Percentiles rank a stretch among this genome's conserved stretches.
These are phyloP conservation scores for Bagarius yarrelli DNA, from an alignment of 2,113 vertebrate genomes.

Conservation along the genomic window DNA sequence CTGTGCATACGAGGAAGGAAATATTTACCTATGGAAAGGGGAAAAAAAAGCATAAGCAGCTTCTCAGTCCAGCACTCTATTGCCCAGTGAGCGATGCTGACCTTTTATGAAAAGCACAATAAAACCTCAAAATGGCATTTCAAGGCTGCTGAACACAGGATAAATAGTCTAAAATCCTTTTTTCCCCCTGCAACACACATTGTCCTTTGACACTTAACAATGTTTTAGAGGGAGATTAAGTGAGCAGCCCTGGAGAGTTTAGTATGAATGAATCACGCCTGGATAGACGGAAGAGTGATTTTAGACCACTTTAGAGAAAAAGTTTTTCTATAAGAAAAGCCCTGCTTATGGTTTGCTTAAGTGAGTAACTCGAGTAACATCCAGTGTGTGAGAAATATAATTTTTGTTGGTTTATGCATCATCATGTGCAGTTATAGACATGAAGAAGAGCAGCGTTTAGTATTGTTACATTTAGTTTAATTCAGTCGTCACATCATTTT, in stretches of 20 bases:
- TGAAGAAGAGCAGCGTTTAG: not conserved
- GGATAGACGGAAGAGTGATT: constrained; percentile 9
- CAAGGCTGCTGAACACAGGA: constrained; percentile 58
- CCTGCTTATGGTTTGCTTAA: not conserved
- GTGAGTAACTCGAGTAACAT: not conserved
- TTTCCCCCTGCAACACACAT: constrained; percentile 12
- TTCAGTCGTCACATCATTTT: not conserved
- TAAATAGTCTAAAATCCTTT: constrained; percentile 51
- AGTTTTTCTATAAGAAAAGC: constrained; percentile 27
- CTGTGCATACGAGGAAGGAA: not conserved
- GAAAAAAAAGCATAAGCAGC: constrained; percentile 16
- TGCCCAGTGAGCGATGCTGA: constrained; percentile 55
- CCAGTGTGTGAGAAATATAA: not conserved
- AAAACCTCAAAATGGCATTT: constrained; percentile 65
- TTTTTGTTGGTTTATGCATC: not conserved
- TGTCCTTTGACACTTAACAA: constrained; percentile 43
- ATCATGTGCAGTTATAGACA: not conserved
- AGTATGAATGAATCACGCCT: constrained; percentile 34
- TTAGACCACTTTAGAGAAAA: constrained; percentile 5
- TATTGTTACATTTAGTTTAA: not conserved
- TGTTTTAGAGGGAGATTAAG: constrained; percentile 46
- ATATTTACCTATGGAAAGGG: too few species aligned
- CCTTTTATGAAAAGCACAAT: constrained; percentile 65
- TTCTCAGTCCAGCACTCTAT: constrained; percentile 53
- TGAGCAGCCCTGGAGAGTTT: constrained; percentile 26